A percentile compares a stretch with the other conserved stretches of the same genome.
phyloP scores from a whole-genome alignment of 1,140 invertebrate species.

The Danaus melanippus region DNA sequence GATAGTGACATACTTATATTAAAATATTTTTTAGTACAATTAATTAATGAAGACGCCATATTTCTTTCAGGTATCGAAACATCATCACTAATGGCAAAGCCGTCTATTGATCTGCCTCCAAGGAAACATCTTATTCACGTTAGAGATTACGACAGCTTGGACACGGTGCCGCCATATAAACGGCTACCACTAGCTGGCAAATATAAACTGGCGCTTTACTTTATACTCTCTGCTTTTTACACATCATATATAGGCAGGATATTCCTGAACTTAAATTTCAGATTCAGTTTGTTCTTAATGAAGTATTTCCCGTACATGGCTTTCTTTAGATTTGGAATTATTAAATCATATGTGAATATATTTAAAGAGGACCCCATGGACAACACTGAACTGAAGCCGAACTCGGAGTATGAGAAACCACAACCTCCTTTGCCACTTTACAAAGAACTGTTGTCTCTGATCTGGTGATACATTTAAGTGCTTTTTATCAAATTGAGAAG shows the following conservation, averaged over 20 bases:
- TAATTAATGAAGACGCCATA: not conserved
- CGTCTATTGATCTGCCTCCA: constrained; percentile 29
- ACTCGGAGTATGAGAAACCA: constrained; percentile 42
- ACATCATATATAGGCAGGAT: constrained; percentile 36
- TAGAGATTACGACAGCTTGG: constrained; percentile 37
- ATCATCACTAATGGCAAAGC: constrained; percentile 29
- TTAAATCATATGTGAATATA: constrained; percentile 46
- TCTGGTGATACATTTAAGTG: constrained; percentile 23
- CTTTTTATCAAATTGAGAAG: not conserved
- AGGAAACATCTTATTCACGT: constrained; percentile 29
- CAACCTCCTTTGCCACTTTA: constrained; percentile 31
- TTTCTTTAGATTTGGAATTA: constrained; percentile 53
- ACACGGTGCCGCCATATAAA: constrained; percentile 37
- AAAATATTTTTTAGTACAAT: constrained; percentile 5
- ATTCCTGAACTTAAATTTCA: constrained; percentile 52
- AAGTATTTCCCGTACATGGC: constrained; percentile 61
- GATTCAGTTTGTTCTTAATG: constrained; percentile 42
- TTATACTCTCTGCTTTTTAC: constrained; percentile 25
- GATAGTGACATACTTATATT: too few species aligned
- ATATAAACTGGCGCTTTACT: constrained; percentile 32
- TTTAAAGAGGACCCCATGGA: constrained; percentile 50
- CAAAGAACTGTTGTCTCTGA: constrained; percentile 24
- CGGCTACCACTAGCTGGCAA: constrained; percentile 26
- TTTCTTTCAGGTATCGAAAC: constrained; percentile 42
- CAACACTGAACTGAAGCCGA: constrained; percentile 35